Base-by-base conservation (phyloP, 2,888 invertebrate species). In the Spicauda simplicius region DNA sequence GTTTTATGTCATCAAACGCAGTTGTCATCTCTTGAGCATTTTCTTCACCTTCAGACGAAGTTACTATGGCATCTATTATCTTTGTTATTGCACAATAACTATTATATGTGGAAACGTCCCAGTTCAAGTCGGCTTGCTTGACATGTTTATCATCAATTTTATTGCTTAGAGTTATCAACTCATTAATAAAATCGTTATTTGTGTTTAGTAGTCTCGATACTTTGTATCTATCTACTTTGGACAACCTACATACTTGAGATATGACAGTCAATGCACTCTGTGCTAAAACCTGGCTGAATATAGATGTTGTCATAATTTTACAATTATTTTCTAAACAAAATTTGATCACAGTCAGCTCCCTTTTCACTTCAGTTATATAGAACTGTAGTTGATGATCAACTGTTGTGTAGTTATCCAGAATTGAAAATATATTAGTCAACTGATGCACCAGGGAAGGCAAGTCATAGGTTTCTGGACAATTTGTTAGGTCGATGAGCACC, bases 21-120 rank as follows among this genome's bases (percentile, higher is more conserved):
- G 84, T 80, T 8, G 82, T 83, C 50, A 91, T 86, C 37, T 88
- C 86, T 61, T 90, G 88, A 18, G 83, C 76, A 67, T 81, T 82
- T 70, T 86, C 85, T 41, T 77, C 72, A 3, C 80, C 82, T 75
- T 90, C 88, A 41, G 85, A 84, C 19, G 88, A 87, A 72, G 85
- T 87, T 37, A 93, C 77, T 74, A 94, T 87, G 54, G 90, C 91
- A 71, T 94, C 91, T 70, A 94, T 92, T 55, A 94, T 82, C 73
- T 90, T 92, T 12, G 90, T 87, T 64, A 94, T 86, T 48, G 94
- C 92, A 78, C 93, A 93, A 72, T 92, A 94, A 71, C 93, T 91
- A 71, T 90, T 93, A 72, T 93, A 94, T 0, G 89, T 91, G 64
- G 91, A 86, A 63, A 90, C 83, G 76, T 94, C 93, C 93, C 93